Percentiles rank a stretch among this genome's conserved stretches.
Evolutionary conservation across 2,888 invertebrate species (phyloP).

Genomic region (Synergus umbraculus): DNA sequence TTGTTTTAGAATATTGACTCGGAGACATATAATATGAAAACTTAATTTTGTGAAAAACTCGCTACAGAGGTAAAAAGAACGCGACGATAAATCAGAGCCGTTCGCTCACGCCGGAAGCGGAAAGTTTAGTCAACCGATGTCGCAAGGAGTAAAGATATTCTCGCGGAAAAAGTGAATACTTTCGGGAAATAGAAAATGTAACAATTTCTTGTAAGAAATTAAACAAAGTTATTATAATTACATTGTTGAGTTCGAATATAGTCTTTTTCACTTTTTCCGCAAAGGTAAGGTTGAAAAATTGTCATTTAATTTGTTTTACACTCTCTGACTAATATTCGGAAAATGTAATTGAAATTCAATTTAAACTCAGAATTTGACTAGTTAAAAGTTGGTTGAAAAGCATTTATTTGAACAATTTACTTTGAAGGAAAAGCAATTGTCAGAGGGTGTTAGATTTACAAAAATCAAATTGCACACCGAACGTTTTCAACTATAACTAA

Average conservation of each 20-base stretch:
- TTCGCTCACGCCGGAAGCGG: constrained; percentile 32
- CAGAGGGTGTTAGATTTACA: background rate
- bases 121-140: constrained; percentile 17
- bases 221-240: background rate
- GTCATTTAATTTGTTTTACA: background rate
- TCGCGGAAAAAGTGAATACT: constrained; percentile 28
- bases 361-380: too few relatives aligned
- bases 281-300: constrained; percentile 23
- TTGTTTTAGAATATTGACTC: constrained; percentile 14
- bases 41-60: background rate
- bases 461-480: background rate
- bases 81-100: constrained; percentile 16
- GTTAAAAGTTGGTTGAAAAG: too few relatives aligned
- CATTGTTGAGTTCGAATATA: background rate
- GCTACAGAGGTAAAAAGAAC: background rate
- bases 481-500: background rate
- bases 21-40: constrained; percentile 4
- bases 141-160: background rate
- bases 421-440: background rate
- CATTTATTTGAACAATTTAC: background rate
- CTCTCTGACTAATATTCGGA: background rate
- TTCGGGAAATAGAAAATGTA: background rate
- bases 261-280: constrained; percentile 22
- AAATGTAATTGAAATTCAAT: background rate
- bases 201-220: background rate